These are phyloP conservation scores for Hafferia zeledoni DNA, from an alignment of 2,797 vertebrate species.

Conservation along the genomic window DNA sequence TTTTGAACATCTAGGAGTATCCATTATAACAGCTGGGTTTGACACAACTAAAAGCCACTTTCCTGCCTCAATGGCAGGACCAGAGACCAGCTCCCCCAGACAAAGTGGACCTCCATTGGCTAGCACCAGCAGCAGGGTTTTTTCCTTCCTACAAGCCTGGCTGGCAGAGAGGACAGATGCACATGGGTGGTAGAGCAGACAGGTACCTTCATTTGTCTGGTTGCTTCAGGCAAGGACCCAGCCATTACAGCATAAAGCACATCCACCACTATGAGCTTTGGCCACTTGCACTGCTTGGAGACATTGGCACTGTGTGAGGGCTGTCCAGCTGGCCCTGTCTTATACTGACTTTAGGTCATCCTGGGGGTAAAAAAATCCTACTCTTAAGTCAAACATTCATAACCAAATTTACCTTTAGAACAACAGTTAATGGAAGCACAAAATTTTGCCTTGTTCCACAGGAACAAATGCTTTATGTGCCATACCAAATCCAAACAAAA, in stretches of 20 bases:
- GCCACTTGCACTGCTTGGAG: not conserved
- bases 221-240: not conserved
- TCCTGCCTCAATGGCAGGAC: not conserved
- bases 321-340: not conserved
- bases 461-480: not conserved
- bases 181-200: not conserved
- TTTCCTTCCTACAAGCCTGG: not conserved
- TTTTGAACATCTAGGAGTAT: not conserved
- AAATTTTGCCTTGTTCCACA: not conserved
- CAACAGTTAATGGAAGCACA: not conserved
- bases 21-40: not conserved
- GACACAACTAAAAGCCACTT: not conserved
- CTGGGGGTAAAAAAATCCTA: not conserved
- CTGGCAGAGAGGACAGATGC: not conserved
- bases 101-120: not conserved
- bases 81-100: not conserved
- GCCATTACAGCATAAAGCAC: not conserved
- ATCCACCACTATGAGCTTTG: not conserved
- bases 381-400: not conserved
- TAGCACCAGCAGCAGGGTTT: not conserved
- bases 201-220: not conserved
- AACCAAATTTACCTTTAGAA: not conserved
- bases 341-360: not conserved
- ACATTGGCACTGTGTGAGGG: not conserved
- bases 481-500: not conserved